Evolutionary conservation across 2,113 vertebrate genomes (phyloP), one percentile per base, ranked within the genome.

Genomic region (Varanus salvator): DNA sequence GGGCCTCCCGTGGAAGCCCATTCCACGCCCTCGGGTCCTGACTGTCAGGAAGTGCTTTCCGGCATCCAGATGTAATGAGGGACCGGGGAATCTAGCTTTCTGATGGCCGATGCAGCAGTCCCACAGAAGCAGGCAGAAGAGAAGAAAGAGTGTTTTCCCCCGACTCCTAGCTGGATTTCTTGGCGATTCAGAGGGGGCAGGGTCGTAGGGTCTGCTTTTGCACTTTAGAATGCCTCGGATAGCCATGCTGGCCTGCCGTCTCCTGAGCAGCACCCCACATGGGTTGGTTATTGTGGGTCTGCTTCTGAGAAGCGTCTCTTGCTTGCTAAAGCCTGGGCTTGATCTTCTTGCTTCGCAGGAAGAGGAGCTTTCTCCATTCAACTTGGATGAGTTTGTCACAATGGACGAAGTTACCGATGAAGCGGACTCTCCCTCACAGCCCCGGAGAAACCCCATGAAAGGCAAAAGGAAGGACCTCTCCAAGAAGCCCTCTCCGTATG

Each of bases 301-400:
- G 34, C 31, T 31, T 52, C 31, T 52, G 2, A 12, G 1, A 34
- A 60, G 21, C 7, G 29, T 9, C 21, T 69, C 9, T 38, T 60
- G 1, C 0, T 50, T 7, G 3, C 27, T 7, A 17, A 50, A 80
- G 17, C 8, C 2, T 29, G 27, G 21, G 29, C 12, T 81, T 27
- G 21, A 5, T 15, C 64, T 19, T 29, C 7, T 27, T 50, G 0
- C 80, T 80, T 52, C 34, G 3, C 25, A 96, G 93, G 96, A 97
- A 23, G 97, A 98, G 19, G 95, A 97, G 52, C 91, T 95, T 57
- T 97, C 98, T 77, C 96, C 97, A 0, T 98, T 98, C 71, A 97
- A 98, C 94, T 93, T 98, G 95, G 98, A 98, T 71, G 98, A 98
- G 91, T 98, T 98, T 86, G 98, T 98, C 38, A 98, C 98, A 0